Base-by-base conservation (phyloP, 2,888 invertebrate species). In the Cremastobaeus sp. region DNA sequence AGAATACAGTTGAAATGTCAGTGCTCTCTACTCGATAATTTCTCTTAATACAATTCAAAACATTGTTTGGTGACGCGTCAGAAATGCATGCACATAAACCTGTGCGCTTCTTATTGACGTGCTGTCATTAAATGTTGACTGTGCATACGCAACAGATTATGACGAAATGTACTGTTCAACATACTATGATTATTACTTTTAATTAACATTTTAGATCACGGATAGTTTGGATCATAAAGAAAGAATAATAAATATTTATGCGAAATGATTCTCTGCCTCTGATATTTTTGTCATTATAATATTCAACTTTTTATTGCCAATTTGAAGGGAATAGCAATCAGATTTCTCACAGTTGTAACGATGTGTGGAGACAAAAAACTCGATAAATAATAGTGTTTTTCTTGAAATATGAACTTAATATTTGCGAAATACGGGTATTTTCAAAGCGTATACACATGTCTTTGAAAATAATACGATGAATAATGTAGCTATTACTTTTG, bases 121-220 rank as follows among this genome's bases (percentile, higher is more conserved):
- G 37, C 41, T 41, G 52, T 52, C 35, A 34, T 68, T 52, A 68
- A 68, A 30, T 14, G 28, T 50, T 50, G 34, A 52, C 45, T 68
- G 37, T 59, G 59, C 43, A 59, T 52, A 52, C 68, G 50, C 50
- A 59, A 68, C 50, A 11, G 45, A 28, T 34, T 37, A 30, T 59
- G 32, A 52, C 45, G 68, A 59, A 68, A 59, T 34, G 25, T 35
- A 34, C 37, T 25, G 32, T 35, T 28, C 34, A 8, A 12, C 17
- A 14, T 34, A 20, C 12, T 28, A 28, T 35, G 34, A 68, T 43
- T 68, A 59, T 25, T 20, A 20, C 41, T 57, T 55, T 55, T 28
- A 57, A 57, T 66, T 66, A 66, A 39, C 66, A 66, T 66, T 55
- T 55, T 30, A 65, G 55, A 55, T 47, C 30, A 45, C 25, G 8